phyloP scores from a whole-genome alignment of 2,888 invertebrate genomes.

The Perizoma affinitatum region DNA sequence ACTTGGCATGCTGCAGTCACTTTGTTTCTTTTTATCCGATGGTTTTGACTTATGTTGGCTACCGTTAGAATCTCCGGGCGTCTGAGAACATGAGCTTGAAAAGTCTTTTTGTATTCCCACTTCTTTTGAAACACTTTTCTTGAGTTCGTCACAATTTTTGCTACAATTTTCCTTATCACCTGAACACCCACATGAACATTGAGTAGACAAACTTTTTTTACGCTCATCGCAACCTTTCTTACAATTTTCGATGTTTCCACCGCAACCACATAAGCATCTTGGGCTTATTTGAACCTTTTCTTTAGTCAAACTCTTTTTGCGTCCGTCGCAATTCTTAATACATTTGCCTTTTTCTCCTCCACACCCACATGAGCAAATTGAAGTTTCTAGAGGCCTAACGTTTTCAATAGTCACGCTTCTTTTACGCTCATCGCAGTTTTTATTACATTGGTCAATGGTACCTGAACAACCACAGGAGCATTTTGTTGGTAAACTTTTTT shows the following conservation, averaged over 20 bases:
- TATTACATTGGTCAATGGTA: background rate
- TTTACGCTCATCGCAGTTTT: constrained; percentile 4
- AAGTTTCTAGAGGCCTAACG: background rate
- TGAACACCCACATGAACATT: constrained; percentile 15
- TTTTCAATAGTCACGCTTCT: background rate
- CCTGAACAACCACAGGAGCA: constrained; percentile 11
- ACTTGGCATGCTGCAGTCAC: constrained; percentile 7
- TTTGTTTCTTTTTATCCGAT: constrained; percentile 5
- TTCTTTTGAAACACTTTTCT: constrained; percentile 23
- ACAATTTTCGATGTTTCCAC: constrained; percentile 6
- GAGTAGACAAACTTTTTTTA: constrained; percentile 2
- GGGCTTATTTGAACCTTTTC: background rate
- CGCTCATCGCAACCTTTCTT: constrained; percentile 7
- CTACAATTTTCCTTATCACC: constrained; percentile 13
- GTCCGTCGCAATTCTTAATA: constrained; percentile 1
- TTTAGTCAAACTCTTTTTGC: background rate
- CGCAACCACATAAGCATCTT: constrained; percentile 20
- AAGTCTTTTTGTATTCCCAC: constrained; percentile 42
- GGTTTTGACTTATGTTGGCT: constrained; percentile 3
- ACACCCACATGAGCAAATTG: constrained; percentile 7
- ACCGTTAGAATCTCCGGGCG: background rate
- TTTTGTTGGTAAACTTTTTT: background rate
- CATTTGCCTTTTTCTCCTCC: constrained; percentile 7
- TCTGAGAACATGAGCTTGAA: constrained; percentile 7
- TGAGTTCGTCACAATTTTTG: constrained; percentile 4